These are phyloP conservation scores for Conger conger DNA, from an alignment of 2,113 vertebrate genomes.

Conservation along the genomic window DNA sequence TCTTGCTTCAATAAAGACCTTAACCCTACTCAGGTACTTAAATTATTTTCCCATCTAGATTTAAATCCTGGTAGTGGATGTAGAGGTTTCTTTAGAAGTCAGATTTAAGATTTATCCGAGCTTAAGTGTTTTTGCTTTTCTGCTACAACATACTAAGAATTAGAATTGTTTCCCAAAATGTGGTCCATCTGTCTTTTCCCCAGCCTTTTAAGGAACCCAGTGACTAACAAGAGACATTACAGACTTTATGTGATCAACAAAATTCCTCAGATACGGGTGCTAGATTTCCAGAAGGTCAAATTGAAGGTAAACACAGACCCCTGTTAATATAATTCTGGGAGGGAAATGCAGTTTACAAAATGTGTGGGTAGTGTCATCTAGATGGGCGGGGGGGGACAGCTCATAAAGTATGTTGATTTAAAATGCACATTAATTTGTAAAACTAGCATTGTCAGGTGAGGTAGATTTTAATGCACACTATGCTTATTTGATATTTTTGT, in stretches of 20 bases:
- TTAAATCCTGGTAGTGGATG: too few relatives aligned
- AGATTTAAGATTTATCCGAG: too few relatives aligned
- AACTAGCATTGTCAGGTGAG: not conserved
- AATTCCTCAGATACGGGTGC: conserved; percentile 90
- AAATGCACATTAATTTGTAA: not conserved
- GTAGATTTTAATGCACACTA: not conserved
- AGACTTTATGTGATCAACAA: conserved; percentile 94
- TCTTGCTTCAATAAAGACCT: conserved; percentile 81
- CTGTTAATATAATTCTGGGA: not conserved
- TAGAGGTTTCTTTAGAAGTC: too few relatives aligned
- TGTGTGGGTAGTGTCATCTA: not conserved
- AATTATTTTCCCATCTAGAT: not conserved
- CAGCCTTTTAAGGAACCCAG: conserved; percentile 93
- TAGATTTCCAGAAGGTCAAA: conserved; percentile 97
- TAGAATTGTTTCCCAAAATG: not conserved
- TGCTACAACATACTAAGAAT: not conserved
- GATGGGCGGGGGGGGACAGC: not conserved
- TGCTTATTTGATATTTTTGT: not conserved
- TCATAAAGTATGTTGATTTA: not conserved
- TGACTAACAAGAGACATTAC: conserved; percentile 98
- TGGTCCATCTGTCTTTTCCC: conserved; percentile 18
- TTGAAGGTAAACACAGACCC: conserved; percentile 79
- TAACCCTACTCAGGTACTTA: conserved; percentile 86
- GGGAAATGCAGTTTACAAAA: not conserved
- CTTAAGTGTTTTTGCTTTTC: not conserved